phyloP scores from a whole-genome alignment of 1,140 invertebrate genomes.

The Drosophila prosaltans region DNA sequence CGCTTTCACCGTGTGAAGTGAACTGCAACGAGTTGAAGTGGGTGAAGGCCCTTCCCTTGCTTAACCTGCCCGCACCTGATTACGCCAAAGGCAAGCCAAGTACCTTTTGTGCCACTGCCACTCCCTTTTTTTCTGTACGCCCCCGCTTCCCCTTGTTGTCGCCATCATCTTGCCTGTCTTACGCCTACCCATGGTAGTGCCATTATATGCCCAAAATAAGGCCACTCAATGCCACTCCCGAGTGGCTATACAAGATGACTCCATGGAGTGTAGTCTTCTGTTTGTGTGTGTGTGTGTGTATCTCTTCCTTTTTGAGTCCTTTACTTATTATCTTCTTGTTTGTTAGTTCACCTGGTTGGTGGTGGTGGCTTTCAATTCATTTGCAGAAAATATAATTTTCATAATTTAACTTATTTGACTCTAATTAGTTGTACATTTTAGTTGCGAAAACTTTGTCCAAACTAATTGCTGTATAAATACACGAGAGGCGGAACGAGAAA shows the following conservation, averaged over 20 bases:
- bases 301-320: too few relatives aligned
- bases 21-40: conserved; percentile 58
- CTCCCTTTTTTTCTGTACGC: neutral
- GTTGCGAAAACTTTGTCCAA: conserved; percentile 16
- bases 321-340: conserved; percentile 8
- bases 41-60: conserved; percentile 53
- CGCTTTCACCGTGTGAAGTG: conserved; percentile 28
- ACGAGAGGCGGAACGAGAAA: neutral
- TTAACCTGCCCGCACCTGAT: conserved; percentile 33
- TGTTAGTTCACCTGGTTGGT: conserved; percentile 17
- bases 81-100: conserved; percentile 64
- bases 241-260: conserved; percentile 39
- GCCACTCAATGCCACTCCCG: conserved; percentile 69
- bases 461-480: conserved; percentile 30
- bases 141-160: neutral
- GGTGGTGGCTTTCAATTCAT: conserved; percentile 37
- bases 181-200: conserved; percentile 17
- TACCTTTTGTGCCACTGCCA: conserved; percentile 73
- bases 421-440: conserved; percentile 70
- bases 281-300: too few relatives aligned
- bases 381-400: conserved; percentile 65
- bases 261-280: neutral
- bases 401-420: conserved; percentile 63
- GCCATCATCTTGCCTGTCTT: neutral
- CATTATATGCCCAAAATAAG: conserved; percentile 52